Evolutionary conservation across 2,797 vertebrate species (phyloP).

Genomic region (Hydrocynus forskahlii): DNA sequence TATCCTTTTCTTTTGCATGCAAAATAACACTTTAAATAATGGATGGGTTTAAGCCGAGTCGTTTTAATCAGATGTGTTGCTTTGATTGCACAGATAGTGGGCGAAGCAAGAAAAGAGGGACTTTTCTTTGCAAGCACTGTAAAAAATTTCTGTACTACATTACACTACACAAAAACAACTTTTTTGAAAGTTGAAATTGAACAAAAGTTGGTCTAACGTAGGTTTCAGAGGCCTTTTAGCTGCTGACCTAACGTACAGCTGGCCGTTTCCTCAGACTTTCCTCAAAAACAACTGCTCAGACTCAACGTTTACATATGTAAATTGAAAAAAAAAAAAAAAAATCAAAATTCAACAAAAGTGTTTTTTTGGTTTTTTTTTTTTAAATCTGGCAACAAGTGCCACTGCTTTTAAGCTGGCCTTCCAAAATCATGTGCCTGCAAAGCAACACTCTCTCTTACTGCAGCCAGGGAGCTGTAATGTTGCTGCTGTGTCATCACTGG

Average conservation of each 20-base stretch:
- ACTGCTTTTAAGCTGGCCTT: neutral
- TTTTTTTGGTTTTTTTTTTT: neutral
- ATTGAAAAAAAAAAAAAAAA: neutral
- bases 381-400: too few species aligned
- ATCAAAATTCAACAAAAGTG: too few species aligned
- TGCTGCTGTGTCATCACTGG: neutral
- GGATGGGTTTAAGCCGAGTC: neutral
- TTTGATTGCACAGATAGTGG: neutral
- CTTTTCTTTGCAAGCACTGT: neutral
- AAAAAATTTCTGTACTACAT: neutral
- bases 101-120: neutral
- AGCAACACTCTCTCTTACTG: neutral
- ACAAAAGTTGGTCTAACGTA: neutral
- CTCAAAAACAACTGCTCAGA: neutral
- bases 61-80: neutral
- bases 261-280: neutral
- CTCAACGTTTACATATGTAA: neutral
- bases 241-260: neutral
- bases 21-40: too few species aligned
- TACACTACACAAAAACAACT: too few species aligned
- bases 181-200: too few species aligned
- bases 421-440: neutral
- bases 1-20: neutral
- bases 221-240: neutral
- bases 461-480: slow-evolving; percentile 6